These are phyloP conservation scores for Pseudochirops cupreus DNA, from an alignment of 2,797 vertebrate species.

Conservation along the genomic window DNA sequence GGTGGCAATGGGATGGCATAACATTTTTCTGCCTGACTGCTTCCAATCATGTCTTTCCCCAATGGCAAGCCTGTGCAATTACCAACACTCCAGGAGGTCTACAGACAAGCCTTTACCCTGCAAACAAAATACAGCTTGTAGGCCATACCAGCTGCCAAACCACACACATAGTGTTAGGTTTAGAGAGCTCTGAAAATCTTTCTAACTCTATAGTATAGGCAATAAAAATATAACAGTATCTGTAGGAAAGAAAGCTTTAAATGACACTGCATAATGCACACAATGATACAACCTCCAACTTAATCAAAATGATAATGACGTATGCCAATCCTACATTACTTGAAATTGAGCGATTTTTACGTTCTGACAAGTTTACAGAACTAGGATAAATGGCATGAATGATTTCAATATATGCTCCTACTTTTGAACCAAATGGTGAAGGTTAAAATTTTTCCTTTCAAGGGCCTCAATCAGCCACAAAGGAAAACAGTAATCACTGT, in stretches of 20 bases:
- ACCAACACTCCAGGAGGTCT: constrained; percentile 95
- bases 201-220: constrained; percentile 86
- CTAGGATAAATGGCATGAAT: constrained; percentile 98
- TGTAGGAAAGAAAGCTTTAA: constrained; percentile 88
- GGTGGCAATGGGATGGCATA: constrained; percentile 99
- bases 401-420: constrained; percentile 97
- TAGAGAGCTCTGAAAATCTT: constrained; percentile 87
- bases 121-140: constrained; percentile 96
- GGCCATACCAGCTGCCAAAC: constrained; percentile 98
- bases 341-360: constrained; percentile 91
- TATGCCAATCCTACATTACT: constrained; percentile 95
- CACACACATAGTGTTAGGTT: constrained; percentile 89
- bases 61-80: constrained; percentile 97
- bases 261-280: constrained; percentile 88
- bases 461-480: constrained; percentile 99
- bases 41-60: constrained; percentile 95
- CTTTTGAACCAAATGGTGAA: constrained; percentile 98
- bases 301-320: constrained; percentile 99
- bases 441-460: constrained; percentile 99
- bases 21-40: constrained; percentile 97
- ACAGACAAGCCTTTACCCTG: constrained; percentile 95
- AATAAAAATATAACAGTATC: constrained; percentile 88
- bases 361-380: constrained; percentile 99
- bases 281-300: constrained; percentile 93
- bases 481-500: constrained; percentile 99